Conservation (phyloP, 2,113 vertebrate genomes). For the Otis tarda region DNA sequence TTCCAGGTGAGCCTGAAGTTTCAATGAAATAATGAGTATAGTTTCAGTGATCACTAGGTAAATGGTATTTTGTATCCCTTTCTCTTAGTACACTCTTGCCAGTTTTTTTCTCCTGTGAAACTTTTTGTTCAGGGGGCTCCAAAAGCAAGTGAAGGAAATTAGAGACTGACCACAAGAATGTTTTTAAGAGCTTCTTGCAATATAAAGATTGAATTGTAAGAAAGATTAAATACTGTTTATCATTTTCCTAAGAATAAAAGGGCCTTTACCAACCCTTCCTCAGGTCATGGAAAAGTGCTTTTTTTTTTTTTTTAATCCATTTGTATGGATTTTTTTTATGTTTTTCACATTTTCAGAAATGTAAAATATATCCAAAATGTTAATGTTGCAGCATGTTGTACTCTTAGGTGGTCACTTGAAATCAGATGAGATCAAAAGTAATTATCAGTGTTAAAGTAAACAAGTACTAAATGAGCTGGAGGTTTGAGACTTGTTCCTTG, state of each 20-base stretch:
- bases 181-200: slow-evolving; percentile 9
- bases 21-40: neutral
- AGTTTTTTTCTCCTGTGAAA: neutral
- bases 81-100: neutral
- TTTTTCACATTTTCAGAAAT: neutral
- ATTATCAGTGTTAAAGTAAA: neutral
- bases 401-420: neutral
- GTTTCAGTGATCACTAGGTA: neutral
- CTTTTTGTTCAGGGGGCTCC: neutral
- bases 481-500: neutral
- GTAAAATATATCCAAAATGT: neutral
- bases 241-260: neutral
- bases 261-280: neutral
- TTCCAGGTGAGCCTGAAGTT: neutral
- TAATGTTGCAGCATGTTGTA: neutral
- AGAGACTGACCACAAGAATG: neutral
- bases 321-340: neutral
- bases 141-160: neutral
- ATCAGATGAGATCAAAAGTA: neutral
- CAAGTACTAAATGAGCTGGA: neutral
- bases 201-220: neutral
- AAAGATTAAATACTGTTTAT: neutral
- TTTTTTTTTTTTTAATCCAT: no score
- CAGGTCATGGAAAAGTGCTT: neutral
- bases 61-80: neutral